phyloP scores from a whole-genome alignment of 2,888 invertebrate genomes.

The Dicranocentrus wangi region DNA sequence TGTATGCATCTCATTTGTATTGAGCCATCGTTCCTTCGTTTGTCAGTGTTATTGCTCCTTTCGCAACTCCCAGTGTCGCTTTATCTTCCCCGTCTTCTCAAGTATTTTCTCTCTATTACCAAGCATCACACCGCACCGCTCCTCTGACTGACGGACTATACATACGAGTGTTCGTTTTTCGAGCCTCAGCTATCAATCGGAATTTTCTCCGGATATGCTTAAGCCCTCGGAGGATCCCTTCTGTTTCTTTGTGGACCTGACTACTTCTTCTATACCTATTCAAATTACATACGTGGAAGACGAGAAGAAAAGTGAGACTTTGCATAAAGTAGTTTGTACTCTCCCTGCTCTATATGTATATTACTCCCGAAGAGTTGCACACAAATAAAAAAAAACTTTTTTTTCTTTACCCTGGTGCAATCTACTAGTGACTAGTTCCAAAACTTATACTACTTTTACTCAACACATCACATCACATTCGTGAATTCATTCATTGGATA shows the following conservation, averaged over 20 bases:
- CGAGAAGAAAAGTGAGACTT: slow-evolving; percentile 47
- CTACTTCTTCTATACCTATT: slow-evolving; percentile 44
- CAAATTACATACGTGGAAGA: slow-evolving; percentile 42
- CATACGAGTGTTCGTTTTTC: slow-evolving; percentile 25
- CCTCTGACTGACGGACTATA: slow-evolving; percentile 27
- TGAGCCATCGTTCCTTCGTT: slow-evolving; percentile 51
- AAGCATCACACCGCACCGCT: not conserved
- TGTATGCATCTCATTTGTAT: slow-evolving; percentile 63
- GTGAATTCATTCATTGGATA: slow-evolving; percentile 61
- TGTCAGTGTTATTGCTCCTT: slow-evolving; percentile 57
- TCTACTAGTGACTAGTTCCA: slow-evolving; percentile 42
- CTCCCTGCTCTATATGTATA: not conserved
- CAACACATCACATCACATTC: slow-evolving; percentile 62
- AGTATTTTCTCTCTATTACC: slow-evolving; percentile 14
- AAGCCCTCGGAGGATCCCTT: slow-evolving; percentile 23
- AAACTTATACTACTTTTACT: slow-evolving; percentile 50
- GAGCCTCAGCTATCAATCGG: slow-evolving; percentile 54
- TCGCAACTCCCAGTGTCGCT: slow-evolving; percentile 30
- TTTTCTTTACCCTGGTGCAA: slow-evolving; percentile 41
- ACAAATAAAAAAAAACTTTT: slow-evolving; percentile 37
- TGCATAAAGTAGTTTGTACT: slow-evolving; percentile 59
- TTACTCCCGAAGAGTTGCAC: slow-evolving; percentile 2
- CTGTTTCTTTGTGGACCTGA: not conserved
- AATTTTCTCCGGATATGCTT: slow-evolving; percentile 30
- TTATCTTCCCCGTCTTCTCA: slow-evolving; percentile 36